Base-by-base conservation (phyloP, 1,140 invertebrate species). In the Paramacrobiotus metropolitanus region DNA sequence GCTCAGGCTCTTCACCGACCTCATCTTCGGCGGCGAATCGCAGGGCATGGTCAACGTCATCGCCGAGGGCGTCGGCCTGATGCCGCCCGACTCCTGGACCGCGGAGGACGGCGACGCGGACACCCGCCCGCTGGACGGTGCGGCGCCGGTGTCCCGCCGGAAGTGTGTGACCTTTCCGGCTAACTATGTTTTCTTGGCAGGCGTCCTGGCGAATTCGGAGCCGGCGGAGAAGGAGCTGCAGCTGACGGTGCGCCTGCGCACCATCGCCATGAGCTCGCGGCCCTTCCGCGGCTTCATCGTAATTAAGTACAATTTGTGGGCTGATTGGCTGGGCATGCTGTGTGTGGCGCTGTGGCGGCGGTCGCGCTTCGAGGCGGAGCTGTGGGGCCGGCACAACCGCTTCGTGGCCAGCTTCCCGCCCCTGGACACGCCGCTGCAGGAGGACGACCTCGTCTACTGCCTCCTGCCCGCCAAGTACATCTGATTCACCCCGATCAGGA, bases 321-420 rank as follows among this genome's bases (percentile, higher is more conserved):
- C 97, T 69, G 93, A 99, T 2, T 95, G 80, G 66, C 98, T 98
- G 70, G 97, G 98, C 65, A 82, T 82, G 0, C 88, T 97, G 21
- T 92, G 80, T 28, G 96, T 93, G 59, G 93, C 94, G 30, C 93
- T 94, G 73, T 96, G 94, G 55, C 92, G 78, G 0, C 80, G 75
- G 0, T 88, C 86, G 20, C 93, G 86, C 74, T 96, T 97, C 0
- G 89, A 83, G 1, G 89, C 94, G 31, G 83, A 83, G 70, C 91
- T 93, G 73, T 96, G 95, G 21, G 96, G 74, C 73, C 98, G 94
- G 71, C 95, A 96, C 18, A 98, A 75, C 2, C 97, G 78, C 40
- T 87, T 93, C n/a, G 98, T 74, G 3, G 93, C 93, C 76, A 98
- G 94, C 73, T 94, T 97, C 73, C 96, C 86, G n/a, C 90, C 86